These are phyloP conservation scores for Orycteropus afer DNA, from an alignment of 2,113 vertebrate species.

Conservation along the genomic window DNA sequence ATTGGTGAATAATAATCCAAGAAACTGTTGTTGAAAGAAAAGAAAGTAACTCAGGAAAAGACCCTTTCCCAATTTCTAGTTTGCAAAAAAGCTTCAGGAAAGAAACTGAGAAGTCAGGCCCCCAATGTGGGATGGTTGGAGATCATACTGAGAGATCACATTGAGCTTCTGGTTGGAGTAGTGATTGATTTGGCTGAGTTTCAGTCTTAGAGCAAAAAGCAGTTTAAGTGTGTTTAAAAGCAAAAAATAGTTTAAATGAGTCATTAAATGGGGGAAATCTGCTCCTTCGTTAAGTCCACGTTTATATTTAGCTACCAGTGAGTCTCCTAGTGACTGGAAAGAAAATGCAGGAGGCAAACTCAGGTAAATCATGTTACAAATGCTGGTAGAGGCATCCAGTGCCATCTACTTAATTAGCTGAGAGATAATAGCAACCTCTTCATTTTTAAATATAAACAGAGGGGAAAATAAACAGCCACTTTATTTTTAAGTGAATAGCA, in stretches of 20 bases:
- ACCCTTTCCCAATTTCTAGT: background rate
- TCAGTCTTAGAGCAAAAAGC: background rate
- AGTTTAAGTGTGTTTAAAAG: too few species aligned
- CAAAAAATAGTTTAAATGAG: background rate
- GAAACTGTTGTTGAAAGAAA: background rate
- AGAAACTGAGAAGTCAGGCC: background rate
- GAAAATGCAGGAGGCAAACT: background rate
- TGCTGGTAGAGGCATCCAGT: fast-evolving
- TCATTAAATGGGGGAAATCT: background rate
- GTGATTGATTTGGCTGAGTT: background rate
- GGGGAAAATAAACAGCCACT: background rate
- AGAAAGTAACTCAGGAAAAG: background rate
- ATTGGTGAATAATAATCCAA: background rate
- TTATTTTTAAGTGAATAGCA: background rate
- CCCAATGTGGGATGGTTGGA: background rate
- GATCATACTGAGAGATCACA: background rate
- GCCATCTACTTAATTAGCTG: background rate
- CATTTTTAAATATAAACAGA: background rate
- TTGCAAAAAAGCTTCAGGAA: background rate
- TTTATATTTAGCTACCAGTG: background rate
- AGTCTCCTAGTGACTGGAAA: background rate
- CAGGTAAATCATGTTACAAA: background rate
- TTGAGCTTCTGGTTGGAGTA: background rate
- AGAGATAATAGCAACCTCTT: background rate
- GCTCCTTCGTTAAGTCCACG: background rate